phyloP scores from a whole-genome alignment of 2,113 vertebrate species.

The Heptranchias perlo region DNA sequence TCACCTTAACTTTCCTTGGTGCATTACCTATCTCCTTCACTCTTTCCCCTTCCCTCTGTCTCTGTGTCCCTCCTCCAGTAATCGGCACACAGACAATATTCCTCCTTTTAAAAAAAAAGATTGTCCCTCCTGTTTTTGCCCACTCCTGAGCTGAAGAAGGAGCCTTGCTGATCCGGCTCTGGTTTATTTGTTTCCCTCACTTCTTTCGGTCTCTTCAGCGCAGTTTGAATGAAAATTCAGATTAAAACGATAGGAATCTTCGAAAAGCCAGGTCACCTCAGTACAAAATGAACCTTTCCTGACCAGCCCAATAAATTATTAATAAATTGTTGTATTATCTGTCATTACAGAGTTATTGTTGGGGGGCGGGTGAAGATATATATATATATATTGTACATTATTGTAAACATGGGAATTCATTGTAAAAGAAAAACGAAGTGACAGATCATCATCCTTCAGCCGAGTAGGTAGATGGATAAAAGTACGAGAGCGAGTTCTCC shows the following conservation, averaged over 20 bases:
- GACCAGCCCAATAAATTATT: too few species aligned
- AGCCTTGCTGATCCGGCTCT: background rate
- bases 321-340: too few species aligned
- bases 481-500: background rate
- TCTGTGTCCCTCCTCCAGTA: background rate
- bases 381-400: background rate
- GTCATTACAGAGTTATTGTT: background rate
- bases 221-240: background rate
- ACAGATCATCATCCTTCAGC: background rate
- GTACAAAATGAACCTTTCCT: too few species aligned
- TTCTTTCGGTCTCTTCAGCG: background rate
- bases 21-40: too few species aligned
- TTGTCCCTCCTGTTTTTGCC: background rate
- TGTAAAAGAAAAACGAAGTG: background rate
- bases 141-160: background rate
- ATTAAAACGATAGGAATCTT: background rate
- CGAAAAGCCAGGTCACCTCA: background rate
- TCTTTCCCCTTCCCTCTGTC: background rate
- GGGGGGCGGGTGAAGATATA: too few species aligned
- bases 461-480: too few species aligned
- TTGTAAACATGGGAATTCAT: background rate
- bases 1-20: background rate
- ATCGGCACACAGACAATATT: background rate
- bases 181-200: background rate
- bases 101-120: background rate